Evolutionary conservation across 2,797 vertebrate genomes (phyloP).

Genomic region (Hephaestus fuliginosus): DNA sequence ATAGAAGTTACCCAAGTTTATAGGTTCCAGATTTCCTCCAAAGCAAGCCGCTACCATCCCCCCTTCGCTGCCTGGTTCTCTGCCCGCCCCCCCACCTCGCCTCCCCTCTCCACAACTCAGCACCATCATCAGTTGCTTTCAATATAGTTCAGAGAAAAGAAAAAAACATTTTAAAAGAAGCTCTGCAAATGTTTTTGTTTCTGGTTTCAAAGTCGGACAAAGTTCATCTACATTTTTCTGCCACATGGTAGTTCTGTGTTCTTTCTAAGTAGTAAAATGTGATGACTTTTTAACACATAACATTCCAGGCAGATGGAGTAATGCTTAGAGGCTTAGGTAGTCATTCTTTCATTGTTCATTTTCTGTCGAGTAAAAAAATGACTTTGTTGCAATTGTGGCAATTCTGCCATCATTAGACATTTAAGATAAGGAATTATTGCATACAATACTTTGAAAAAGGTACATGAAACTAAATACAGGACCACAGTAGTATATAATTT

Average conservation of each 20-base stretch:
- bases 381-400: neutral
- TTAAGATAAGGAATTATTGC: neutral
- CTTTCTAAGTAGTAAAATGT: conserved; percentile 9
- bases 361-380: neutral
- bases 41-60: conserved; percentile 74
- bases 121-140: conserved; percentile 55
- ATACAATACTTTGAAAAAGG: neutral
- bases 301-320: conserved; percentile 42
- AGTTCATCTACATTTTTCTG: conserved; percentile 22
- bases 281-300: conserved; percentile 15
- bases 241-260: conserved; percentile 4
- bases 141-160: conserved; percentile 44
- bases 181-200: conserved; percentile 40
- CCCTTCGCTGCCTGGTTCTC: conserved; percentile 44
- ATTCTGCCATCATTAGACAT: neutral
- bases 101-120: conserved; percentile 47
- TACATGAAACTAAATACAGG: neutral
- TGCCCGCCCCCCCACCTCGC: conserved; percentile 15
- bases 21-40: conserved; percentile 94
- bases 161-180: conserved; percentile 21
- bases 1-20: conserved; percentile 90
- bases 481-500: neutral
- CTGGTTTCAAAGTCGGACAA: conserved; percentile 40
- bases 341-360: conserved; percentile 7
- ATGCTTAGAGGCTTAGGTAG: conserved; percentile 8